Evolutionary conservation across 1,140 invertebrate genomes (phyloP).

Genomic region (Drosophila micromelanica): DNA sequence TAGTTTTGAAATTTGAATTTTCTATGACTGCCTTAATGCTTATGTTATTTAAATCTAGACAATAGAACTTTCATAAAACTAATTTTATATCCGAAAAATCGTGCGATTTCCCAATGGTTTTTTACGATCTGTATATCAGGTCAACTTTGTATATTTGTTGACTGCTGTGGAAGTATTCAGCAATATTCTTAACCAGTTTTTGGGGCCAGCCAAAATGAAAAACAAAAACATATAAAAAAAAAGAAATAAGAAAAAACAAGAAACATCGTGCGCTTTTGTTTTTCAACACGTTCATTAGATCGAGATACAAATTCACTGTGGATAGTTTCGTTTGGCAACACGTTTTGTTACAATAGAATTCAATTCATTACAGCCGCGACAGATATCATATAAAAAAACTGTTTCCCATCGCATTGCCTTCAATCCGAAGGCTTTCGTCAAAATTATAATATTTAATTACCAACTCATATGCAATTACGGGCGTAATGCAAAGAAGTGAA

Average conservation of each 20-base stretch:
- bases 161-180: not conserved
- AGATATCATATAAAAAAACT: slow-evolving; percentile 19
- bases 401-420: slow-evolving; percentile 65
- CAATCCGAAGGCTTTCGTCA: slow-evolving; percentile 67
- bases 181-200: slow-evolving; percentile 39
- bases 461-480: slow-evolving; percentile 55
- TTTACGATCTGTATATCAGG: slow-evolving; percentile 8
- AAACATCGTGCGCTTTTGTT: slow-evolving; percentile 16
- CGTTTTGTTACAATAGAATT: slow-evolving; percentile 33
- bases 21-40: too few species aligned
- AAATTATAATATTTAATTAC: slow-evolving; percentile 75
- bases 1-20: too few species aligned
- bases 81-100: not conserved
- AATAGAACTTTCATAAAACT: too few species aligned
- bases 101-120: not conserved
- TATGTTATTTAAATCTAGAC: too few species aligned
- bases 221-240: not conserved
- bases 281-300: slow-evolving; percentile 30
- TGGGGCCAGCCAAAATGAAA: not conserved
- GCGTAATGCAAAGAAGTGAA: slow-evolving; percentile 37
- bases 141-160: slow-evolving; percentile 1
- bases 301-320: not conserved
- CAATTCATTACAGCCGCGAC: slow-evolving; percentile 11
- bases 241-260: not conserved
- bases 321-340: slow-evolving; percentile 13